Conservation (phyloP, 2,888 invertebrate species). For the Lordiphosa andalusiaca region DNA sequence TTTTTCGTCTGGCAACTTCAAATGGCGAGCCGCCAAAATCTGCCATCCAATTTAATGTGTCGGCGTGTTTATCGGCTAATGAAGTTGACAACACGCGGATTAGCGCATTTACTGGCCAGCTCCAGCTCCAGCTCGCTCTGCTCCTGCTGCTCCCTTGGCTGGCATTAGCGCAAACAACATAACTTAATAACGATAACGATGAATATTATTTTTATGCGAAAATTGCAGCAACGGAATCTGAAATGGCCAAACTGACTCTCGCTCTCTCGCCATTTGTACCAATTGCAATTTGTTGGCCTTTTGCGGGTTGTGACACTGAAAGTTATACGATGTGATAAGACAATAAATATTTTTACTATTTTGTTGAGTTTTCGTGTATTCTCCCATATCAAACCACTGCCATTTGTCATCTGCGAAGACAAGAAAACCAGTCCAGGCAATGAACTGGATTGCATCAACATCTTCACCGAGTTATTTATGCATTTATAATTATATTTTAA, state of each 20-base stretch:
- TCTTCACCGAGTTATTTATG: no score
- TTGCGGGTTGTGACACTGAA: conserved; percentile 75
- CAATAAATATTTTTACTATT: conserved; percentile 78
- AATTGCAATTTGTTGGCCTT: conserved; percentile 35
- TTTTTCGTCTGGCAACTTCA: conserved; percentile 78
- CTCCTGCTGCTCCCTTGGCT: conserved; percentile 6
- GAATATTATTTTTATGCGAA: conserved; percentile 73
- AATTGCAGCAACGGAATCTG: conserved; percentile 3
- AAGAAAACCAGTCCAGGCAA: no score
- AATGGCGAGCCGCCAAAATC: conserved; percentile 66
- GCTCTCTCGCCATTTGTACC: neutral
- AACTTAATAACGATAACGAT: conserved; percentile 77
- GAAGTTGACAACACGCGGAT: conserved; percentile 81
- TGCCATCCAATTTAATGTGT: conserved; percentile 76
- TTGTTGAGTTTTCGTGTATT: conserved; percentile 56
- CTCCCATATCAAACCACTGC: conserved; percentile 49
- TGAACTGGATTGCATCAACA: no score
- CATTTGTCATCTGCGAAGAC: conserved; percentile 43
- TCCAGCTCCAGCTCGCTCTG: conserved; percentile 24
- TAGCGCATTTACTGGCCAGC: conserved; percentile 78
- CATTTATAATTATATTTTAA: no score
- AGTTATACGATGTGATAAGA: conserved; percentile 80
- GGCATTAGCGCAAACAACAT: conserved; percentile 73
- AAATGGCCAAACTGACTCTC: conserved; percentile 3
- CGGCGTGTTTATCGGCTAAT: conserved; percentile 81